Base-by-base conservation (phyloP, 2,888 invertebrate species). In the Amblyjoppa proteus region DNA sequence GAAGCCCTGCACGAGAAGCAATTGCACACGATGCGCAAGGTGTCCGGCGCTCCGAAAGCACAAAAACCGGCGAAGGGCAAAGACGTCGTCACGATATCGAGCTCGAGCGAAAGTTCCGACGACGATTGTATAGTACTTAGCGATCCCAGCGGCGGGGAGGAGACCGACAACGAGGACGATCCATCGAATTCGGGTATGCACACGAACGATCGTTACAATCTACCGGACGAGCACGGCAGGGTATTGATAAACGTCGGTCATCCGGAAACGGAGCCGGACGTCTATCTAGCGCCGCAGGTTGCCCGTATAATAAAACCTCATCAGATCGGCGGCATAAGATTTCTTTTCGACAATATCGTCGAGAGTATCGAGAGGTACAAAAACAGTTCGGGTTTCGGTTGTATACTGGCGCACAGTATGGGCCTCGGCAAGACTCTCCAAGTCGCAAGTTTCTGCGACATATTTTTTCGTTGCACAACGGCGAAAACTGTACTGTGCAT, bases 351-450 rank as follows among this genome's bases (percentile, higher is more conserved):
- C 94, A 99, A 99, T 94, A 97, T 99, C 34, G 97, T 99, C 89
- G 99, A 99, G 94, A 99, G 98, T 28, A 96, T 97, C 66, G 97
- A 97, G 85, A 95, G 98, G 88, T 99, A 97, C 94, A 97, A 97
- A 79, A 97, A 96, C 20, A 94, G 94, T 83, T 94, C 95, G 69
- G 99, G 99, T 13, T 99, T 99, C 94, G 99, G 99, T 16, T 99
- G 99, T 94, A 99, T 99, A 90, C 95, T 99, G 76, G 99, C 99
- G 0, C 99, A 99, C 95, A 99, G 99, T 66, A 99, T 99, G 99
- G 99, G 99, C 1, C 95, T 99, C 41, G 99, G 99, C n/a, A 99
- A 99, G 95, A 99, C 99, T 0, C 95, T 99, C 82, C 98, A 97
- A 95, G 97, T 99, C 81, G 98, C 99, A 80, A 98, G 98, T 88